These are phyloP conservation scores for Notamacropus eugenii DNA, from an alignment of 2,797 vertebrate genomes.

Conservation along the genomic window DNA sequence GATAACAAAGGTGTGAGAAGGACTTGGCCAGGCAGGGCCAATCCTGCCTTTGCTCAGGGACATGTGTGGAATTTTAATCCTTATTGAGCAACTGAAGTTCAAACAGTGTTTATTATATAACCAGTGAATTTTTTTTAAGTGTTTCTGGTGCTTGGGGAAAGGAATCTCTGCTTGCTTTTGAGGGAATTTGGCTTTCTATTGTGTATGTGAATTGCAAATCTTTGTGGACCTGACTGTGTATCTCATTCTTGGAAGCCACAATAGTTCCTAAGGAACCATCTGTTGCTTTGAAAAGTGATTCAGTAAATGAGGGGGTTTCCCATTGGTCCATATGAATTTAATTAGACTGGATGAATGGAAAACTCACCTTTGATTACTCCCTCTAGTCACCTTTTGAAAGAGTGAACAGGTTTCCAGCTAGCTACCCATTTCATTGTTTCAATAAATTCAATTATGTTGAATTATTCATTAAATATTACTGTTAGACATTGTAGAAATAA, in stretches of 20 bases:
- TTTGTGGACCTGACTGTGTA: not conserved
- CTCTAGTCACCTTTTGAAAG: not conserved
- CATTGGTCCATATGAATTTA: conserved; percentile 6
- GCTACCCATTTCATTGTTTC: not conserved
- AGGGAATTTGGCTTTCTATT: not conserved
- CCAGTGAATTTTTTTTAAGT: not conserved
- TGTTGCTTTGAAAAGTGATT: not conserved
- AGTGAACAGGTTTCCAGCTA: not conserved
- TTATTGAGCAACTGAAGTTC: not conserved
- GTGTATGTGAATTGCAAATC: not conserved
- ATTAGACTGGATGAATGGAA: not conserved
- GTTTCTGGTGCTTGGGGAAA: not conserved
- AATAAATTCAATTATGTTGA: not conserved
- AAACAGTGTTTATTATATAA: not conserved
- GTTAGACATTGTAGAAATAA: not conserved
- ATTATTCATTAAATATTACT: not conserved
- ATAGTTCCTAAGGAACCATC: not conserved
- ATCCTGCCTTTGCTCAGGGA: not conserved
- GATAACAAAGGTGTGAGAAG: not conserved
- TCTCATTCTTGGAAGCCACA: not conserved
- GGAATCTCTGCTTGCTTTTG: not conserved
- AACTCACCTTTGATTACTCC: not conserved
- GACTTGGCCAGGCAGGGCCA: not conserved
- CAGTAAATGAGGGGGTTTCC: not conserved
- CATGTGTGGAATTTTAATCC: not conserved